These are phyloP conservation scores for Xestobium rufovillosum DNA, from an alignment of 2,888 invertebrate genomes.

Conservation along the genomic window DNA sequence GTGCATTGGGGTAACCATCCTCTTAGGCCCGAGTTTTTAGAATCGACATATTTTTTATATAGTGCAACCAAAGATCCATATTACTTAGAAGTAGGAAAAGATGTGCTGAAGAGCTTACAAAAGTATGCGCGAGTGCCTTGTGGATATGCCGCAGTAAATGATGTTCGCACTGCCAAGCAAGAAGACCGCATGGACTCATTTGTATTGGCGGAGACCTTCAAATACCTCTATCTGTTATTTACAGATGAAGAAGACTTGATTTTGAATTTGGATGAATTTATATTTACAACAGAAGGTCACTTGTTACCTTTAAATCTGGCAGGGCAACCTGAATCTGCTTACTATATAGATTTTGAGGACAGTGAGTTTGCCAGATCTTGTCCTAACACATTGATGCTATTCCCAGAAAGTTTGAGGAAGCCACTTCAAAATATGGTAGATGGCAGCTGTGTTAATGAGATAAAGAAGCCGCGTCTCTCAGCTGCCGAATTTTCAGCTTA, in stretches of 20 bases:
- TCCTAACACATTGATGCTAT: constrained; percentile 76
- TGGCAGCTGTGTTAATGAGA: constrained; percentile 65
- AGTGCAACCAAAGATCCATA: constrained; percentile 93
- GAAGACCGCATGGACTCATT: constrained; percentile 99
- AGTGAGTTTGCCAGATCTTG: constrained; percentile 61
- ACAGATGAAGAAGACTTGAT: constrained; percentile 78
- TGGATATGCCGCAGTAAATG: constrained; percentile 85
- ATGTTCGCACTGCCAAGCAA: constrained; percentile 58
- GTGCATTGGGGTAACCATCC: constrained; percentile 99
- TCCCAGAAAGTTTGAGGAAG: constrained; percentile 75
- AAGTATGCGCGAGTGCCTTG: constrained; percentile 88
- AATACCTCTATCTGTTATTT: constrained; percentile 92
- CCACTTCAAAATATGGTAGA: constrained; percentile 80
- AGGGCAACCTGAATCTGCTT: constrained; percentile 39
- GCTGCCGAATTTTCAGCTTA: constrained; percentile 65
- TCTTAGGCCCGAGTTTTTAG: constrained; percentile 92
- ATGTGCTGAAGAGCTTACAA: constrained; percentile 81
- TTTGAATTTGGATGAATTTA: constrained; percentile 76
- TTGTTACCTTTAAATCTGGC: constrained; percentile 82
- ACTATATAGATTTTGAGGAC: constrained; percentile 48
- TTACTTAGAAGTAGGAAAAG: constrained; percentile 86
- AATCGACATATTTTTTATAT: constrained; percentile 95
- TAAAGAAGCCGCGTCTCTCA: constrained; percentile 53
- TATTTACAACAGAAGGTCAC: constrained; percentile 93
- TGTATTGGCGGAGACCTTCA: constrained; percentile 95